Evolutionary conservation across 2,888 invertebrate genomes (phyloP), one percentile per base, ranked within the genome.

Genomic region (Scelioninae gen. 1): DNA sequence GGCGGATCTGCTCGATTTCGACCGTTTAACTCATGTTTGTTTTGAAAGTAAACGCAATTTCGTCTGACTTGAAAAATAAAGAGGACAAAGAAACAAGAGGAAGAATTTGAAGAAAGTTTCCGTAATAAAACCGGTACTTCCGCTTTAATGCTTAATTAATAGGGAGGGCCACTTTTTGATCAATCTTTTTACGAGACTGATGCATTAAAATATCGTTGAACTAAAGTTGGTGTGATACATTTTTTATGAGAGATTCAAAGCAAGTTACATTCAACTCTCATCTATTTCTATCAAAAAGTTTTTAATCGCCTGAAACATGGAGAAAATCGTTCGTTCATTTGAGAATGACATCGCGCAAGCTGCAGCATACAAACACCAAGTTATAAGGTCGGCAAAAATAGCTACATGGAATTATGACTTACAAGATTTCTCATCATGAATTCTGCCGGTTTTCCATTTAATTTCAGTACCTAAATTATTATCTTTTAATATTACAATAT

Each of bases 41-140:
- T 69, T 58, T 58, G 38, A 69, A 69, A 69, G 56, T 47, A 58
- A 69, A 69, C 45, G 69, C 29, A 58, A 47, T 69, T 69, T 69
- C 10, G 34, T 34, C 1, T n/a, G n/a, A 32, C 43, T 8, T 29
- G 53, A 9, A 66, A 69, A 40, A 31, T 43, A 8, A 32, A 55
- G 43, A 55, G 31, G 31, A 9, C 0, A 40, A 53, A 38, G 1
- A 13, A 8, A 29, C 29, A 29, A 29, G 53, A n/a, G 10, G 62
- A 45, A 68, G 31, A 40, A 5, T 6, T 7, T 0, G 31, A 55
- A 1, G 13, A 56, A 69, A 45, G 32, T 56, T 11, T 29, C 38
- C 34, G 55, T 13, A 53, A 43, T 29, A 23, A 40, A 68, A 53
- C 43, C 38, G 40, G 13, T 5, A 68, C 10, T 47, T n/a, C 31